Conservation (phyloP, 2,888 invertebrate genomes). For the Aporophyla lueneburgensis region DNA sequence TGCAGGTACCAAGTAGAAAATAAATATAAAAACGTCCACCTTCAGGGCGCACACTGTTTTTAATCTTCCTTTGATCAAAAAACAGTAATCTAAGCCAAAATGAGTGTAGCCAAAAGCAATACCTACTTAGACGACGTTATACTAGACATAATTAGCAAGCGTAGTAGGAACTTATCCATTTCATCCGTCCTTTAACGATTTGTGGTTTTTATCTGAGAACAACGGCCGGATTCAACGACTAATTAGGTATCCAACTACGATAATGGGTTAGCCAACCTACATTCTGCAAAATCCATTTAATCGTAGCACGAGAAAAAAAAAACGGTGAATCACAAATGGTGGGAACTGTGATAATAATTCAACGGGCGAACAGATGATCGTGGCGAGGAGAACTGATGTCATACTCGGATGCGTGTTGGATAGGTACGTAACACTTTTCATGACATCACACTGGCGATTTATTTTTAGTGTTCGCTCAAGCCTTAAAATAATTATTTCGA, state of each 20-base stretch:
- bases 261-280: conserved; percentile 54
- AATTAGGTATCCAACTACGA: conserved; percentile 56
- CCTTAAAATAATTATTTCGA: conserved; percentile 86
- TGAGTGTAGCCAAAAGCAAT: conserved; percentile 13
- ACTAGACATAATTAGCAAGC: conserved; percentile 31
- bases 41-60: conserved; percentile 7
- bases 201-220: conserved; percentile 59
- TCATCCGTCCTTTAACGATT: conserved; percentile 36
- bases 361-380: conserved; percentile 81
- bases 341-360: conserved; percentile 81
- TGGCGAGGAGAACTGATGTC: conserved; percentile 85
- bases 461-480: conserved; percentile 85
- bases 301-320: conserved; percentile 66
- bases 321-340: conserved; percentile 72
- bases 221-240: conserved; percentile 47
- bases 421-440: conserved; percentile 86
- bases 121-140: conserved; percentile 26
- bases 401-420: conserved; percentile 83
- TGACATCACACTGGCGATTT: conserved; percentile 88
- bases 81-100: conserved; percentile 25
- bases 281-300: conserved; percentile 62
- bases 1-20: conserved; percentile 12
- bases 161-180: conserved; percentile 25
- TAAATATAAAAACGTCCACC: conserved; percentile 23
- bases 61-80: conserved; percentile 21